Evolutionary conservation across 1,140 invertebrate species (phyloP).

Genomic region (Drosophila parvula): DNA sequence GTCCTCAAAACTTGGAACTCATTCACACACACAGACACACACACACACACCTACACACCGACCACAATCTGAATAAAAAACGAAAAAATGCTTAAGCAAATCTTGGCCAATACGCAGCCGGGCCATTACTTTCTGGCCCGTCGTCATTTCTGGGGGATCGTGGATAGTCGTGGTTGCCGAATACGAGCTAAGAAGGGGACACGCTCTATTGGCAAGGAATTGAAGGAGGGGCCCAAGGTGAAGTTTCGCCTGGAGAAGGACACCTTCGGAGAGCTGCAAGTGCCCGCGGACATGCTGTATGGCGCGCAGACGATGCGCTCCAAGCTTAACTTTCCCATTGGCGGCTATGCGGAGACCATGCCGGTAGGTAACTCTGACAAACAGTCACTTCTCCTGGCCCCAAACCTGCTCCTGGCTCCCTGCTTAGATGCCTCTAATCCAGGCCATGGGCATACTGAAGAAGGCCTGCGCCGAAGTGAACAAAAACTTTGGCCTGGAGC

Average conservation of each 20-base stretch:
- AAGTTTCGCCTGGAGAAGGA: constrained; percentile 91
- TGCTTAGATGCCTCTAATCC: constrained; percentile 91
- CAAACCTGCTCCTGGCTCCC: background rate
- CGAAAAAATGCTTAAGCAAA: constrained; percentile 29
- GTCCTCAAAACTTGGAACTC: too few relatives aligned
- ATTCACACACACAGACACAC: background rate
- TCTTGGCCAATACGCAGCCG: background rate
- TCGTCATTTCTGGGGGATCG: constrained; percentile 3
- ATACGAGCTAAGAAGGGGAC: too few relatives aligned
- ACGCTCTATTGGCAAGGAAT: background rate
- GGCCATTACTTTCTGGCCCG: background rate
- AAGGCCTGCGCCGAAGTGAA: constrained; percentile 98
- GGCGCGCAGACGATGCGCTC: constrained; percentile 98
- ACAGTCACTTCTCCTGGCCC: too few relatives aligned
- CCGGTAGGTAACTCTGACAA: constrained; percentile 87
- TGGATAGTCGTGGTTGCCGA: too few relatives aligned
- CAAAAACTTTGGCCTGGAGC: constrained; percentile 95
- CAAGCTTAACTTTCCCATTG: constrained; percentile 99
- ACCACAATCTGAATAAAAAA: constrained; percentile 5
- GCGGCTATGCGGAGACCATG: constrained; percentile 95
- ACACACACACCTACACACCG: background rate
- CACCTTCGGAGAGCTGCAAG: constrained; percentile 97
- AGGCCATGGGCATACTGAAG: constrained; percentile 98
- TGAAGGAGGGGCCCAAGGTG: background rate
- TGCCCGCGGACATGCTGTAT: constrained; percentile 96